A percentile compares a stretch with the other conserved stretches of the same genome.
Evolutionary conservation across 1,140 invertebrate species (phyloP).

Genomic region (Drosophila cardini): DNA sequence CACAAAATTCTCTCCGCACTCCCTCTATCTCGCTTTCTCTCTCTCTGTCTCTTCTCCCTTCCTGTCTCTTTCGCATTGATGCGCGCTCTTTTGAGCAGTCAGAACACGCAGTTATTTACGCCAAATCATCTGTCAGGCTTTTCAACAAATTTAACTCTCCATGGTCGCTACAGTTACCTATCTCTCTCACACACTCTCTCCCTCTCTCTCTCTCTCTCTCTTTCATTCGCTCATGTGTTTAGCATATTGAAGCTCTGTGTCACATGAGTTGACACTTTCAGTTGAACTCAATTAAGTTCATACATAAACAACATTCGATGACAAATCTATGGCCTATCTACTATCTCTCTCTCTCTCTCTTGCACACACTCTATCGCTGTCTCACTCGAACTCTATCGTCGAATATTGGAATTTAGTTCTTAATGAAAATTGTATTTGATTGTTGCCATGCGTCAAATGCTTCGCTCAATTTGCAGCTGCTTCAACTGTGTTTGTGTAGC

Average conservation of each 20-base stretch:
- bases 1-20: slow-evolving; percentile 2
- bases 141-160: slow-evolving; percentile 5
- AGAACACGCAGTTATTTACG: slow-evolving; percentile 22
- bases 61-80: too few species aligned
- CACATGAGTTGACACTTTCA: slow-evolving; percentile 80
- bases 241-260: slow-evolving; percentile 50
- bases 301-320: slow-evolving; percentile 73
- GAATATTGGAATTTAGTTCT: slow-evolving; percentile 48
- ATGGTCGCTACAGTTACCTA: not conserved
- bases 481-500: not conserved
- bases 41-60: not conserved
- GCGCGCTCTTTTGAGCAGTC: not conserved
- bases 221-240: slow-evolving; percentile 44
- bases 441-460: slow-evolving; percentile 61
- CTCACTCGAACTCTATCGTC: not conserved
- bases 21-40: not conserved
- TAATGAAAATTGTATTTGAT: slow-evolving; percentile 74
- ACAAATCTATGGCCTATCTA: slow-evolving; percentile 42
- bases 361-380: not conserved
- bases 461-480: slow-evolving; percentile 54
- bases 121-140: slow-evolving; percentile 40
- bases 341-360: not conserved
- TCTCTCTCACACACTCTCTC: not conserved
- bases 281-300: slow-evolving; percentile 77
- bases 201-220: slow-evolving; percentile 29